phyloP scores from a whole-genome alignment of 2,113 vertebrate genomes.

The Lontra canadensis region DNA sequence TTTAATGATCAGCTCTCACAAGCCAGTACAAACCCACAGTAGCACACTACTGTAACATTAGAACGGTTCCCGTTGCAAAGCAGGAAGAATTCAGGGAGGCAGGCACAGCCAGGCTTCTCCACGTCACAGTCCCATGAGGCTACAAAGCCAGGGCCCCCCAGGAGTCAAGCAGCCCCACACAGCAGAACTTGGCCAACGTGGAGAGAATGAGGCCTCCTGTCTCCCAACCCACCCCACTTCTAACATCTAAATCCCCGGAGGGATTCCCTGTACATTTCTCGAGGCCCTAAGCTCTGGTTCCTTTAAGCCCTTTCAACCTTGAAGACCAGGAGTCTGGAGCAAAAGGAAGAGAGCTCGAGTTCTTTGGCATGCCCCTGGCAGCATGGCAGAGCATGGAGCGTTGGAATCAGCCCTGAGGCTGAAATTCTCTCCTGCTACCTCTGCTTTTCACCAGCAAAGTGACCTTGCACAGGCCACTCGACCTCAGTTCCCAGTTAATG shows the following conservation, averaged over 20 bases:
- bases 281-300: background rate
- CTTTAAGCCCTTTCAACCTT: background rate
- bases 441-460: background rate
- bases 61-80: background rate
- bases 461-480: background rate
- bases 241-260: too few relatives aligned
- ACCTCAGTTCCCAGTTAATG: background rate
- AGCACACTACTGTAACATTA: background rate
- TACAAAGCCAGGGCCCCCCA: background rate
- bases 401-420: background rate
- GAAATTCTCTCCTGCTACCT: background rate
- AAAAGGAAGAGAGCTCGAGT: constrained; percentile 46
- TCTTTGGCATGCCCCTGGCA: background rate
- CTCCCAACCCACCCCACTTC: background rate
- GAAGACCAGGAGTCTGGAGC: background rate
- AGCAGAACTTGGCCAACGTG: background rate
- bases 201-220: background rate
- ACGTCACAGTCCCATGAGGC: background rate
- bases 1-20: background rate
- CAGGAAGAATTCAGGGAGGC: background rate
- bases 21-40: background rate
- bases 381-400: background rate
- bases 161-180: background rate
- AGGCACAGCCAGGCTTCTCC: background rate
- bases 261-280: background rate